A percentile compares a stretch with the other conserved stretches of the same genome.
These are phyloP conservation scores for Phrynosoma blainvillii DNA, from an alignment of 2,113 vertebrate species.

Conservation along the genomic window DNA sequence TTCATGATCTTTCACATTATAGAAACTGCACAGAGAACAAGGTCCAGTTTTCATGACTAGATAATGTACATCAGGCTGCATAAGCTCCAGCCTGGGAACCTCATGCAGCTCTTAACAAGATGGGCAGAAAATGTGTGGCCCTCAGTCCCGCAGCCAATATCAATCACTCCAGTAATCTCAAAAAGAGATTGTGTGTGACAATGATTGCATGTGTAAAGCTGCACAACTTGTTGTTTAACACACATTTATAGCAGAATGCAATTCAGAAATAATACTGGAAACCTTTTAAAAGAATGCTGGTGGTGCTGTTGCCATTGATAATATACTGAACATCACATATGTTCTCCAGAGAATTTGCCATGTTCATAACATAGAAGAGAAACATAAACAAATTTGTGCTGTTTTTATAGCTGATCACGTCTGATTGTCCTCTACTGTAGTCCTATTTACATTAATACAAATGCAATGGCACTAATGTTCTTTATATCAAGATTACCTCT, in stretches of 20 bases:
- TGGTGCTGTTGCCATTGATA: neutral
- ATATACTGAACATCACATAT: neutral
- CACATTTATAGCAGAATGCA: neutral
- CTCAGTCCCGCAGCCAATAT: too few species aligned
- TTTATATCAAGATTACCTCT: neutral
- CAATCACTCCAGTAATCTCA: too few species aligned
- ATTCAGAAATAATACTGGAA: neutral
- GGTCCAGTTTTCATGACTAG: too few species aligned
- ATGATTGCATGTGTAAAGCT: neutral
- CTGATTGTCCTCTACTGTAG: neutral
- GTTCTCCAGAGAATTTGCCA: neutral
- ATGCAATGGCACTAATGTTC: neutral
- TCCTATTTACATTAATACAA: neutral
- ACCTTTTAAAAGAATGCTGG: neutral
- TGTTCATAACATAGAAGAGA: neutral
- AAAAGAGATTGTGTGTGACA: neutral
- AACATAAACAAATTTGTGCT: fast-evolving
- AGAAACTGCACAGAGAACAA: too few species aligned
- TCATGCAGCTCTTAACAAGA: too few species aligned
- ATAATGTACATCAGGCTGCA: too few species aligned
- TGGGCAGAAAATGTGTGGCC: too few species aligned
- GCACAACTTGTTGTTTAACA: neutral
- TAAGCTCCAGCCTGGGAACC: too few species aligned
- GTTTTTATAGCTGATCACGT: neutral
- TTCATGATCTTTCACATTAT: too few species aligned